Evolutionary conservation across 2,797 vertebrate genomes (phyloP).

Genomic region (Coluber constrictor): DNA sequence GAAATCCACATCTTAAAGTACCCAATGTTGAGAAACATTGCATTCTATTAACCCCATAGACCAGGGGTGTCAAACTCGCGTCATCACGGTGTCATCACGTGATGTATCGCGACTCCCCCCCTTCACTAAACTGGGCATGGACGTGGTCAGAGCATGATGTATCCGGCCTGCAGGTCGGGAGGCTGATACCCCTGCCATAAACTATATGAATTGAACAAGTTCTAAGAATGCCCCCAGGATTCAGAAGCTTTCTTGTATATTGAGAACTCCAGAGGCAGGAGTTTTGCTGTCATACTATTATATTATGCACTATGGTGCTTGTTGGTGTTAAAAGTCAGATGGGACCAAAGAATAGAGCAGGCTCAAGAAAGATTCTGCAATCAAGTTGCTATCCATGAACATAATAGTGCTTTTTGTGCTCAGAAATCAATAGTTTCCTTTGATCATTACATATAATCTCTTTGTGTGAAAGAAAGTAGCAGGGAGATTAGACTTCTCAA

Average conservation of each 20-base stretch:
- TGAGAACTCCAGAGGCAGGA: neutral
- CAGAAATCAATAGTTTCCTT: neutral
- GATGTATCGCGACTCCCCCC: fast-evolving
- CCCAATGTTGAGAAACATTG: neutral
- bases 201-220: neutral
- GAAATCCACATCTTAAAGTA: neutral
- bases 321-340: neutral
- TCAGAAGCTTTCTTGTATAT: neutral
- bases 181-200: neutral
- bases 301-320: neutral
- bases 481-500: neutral
- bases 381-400: neutral
- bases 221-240: neutral
- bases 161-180: too few relatives aligned
- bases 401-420: neutral
- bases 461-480: neutral
- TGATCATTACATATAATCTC: neutral
- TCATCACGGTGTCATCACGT: too few relatives aligned
- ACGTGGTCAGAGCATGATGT: too few relatives aligned
- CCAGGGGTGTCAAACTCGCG: too few relatives aligned
- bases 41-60: neutral
- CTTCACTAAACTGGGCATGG: too few relatives aligned
- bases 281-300: neutral
- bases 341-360: neutral
- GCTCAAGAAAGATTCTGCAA: neutral